These are phyloP conservation scores for Forbesichthys papilliferus DNA, from an alignment of 2,113 vertebrate genomes.

Conservation along the genomic window DNA sequence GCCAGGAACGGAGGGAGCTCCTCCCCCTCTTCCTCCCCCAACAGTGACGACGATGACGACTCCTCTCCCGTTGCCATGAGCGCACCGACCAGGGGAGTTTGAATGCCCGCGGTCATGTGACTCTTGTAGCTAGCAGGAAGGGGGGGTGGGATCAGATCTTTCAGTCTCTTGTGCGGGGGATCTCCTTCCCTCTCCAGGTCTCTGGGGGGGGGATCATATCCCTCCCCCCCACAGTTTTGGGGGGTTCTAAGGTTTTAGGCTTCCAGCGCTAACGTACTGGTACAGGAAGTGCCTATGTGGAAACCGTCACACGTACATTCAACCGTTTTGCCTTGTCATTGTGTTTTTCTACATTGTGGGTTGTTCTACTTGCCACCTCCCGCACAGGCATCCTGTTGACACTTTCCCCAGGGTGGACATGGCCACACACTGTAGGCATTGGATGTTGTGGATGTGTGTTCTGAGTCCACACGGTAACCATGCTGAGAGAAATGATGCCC, in stretches of 20 bases:
- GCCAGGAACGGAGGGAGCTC: constrained; percentile 40
- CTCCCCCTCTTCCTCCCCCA: constrained; percentile 12
- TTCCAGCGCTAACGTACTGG: neutral
- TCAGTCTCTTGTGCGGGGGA: too few species aligned
- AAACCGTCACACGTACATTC: constrained; percentile 10
- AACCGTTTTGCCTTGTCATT: constrained; percentile 8
- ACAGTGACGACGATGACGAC: constrained; percentile 38
- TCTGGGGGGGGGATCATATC: neutral
- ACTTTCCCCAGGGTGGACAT: neutral
- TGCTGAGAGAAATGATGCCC: constrained; percentile 4
- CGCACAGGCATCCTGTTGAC: too few species aligned
- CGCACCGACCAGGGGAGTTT: constrained; percentile 21
- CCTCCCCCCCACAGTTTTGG: neutral
- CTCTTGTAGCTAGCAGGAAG: too few species aligned
- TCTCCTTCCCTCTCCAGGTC: too few species aligned
- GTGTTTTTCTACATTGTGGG: neutral
- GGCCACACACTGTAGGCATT: neutral
- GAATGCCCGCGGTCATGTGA: too few species aligned
- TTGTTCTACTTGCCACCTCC: too few species aligned
- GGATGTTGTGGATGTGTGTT: neutral
- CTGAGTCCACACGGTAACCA: neutral
- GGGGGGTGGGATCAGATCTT: too few species aligned
- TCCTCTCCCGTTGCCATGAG: constrained; percentile 63
- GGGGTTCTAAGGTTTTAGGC: neutral
- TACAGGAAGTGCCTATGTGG: constrained; percentile 44